Evolutionary conservation across 1,140 invertebrate species (phyloP).

Genomic region (Myzus persicae): DNA sequence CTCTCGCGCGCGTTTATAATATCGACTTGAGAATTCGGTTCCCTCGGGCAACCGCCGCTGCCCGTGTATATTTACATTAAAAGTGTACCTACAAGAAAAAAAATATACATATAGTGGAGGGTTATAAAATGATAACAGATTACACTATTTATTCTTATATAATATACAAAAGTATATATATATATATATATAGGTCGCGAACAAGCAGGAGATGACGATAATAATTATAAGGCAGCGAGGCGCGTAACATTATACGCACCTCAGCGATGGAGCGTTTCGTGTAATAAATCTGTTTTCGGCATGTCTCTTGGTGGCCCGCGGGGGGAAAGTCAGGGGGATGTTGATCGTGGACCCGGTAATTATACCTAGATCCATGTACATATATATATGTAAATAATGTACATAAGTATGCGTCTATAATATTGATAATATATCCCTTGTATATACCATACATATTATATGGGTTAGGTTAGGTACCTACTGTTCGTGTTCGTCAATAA

Average conservation of each 20-base stretch:
- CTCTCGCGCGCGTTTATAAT: neutral
- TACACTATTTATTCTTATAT: constrained; percentile 11
- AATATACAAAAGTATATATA: no score
- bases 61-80: constrained; percentile 38
- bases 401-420: neutral
- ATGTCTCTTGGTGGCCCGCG: neutral
- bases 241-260: neutral
- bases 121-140: constrained; percentile 44
- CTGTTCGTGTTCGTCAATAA: neutral
- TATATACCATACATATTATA: neutral
- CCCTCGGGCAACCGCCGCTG: neutral
- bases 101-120: no score
- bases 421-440: neutral
- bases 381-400: neutral
- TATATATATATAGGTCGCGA: neutral
- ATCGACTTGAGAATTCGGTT: neutral
- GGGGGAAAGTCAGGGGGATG: neutral
- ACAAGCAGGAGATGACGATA: no score
- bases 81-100: neutral
- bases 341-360: neutral
- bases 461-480: no score
- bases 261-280: neutral
- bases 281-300: constrained; percentile 29
- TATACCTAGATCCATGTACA: neutral
- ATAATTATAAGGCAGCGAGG: neutral